Evolutionary conservation across 2,113 vertebrate genomes (phyloP).

Genomic region (Sphyrna mokarran): DNA sequence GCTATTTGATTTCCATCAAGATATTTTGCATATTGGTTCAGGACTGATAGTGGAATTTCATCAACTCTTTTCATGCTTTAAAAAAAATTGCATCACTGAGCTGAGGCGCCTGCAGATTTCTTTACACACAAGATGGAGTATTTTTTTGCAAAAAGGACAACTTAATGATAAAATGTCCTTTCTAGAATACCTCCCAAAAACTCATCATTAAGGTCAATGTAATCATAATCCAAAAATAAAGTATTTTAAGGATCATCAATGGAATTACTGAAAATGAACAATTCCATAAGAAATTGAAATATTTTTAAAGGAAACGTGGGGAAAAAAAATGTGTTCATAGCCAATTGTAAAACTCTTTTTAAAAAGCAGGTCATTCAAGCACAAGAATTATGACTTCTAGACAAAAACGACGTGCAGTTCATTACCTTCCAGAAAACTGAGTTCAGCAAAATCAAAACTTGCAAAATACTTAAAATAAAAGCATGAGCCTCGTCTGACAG

Average conservation of each 20-base stretch:
- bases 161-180: conserved; percentile 35
- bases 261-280: background rate
- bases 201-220: background rate
- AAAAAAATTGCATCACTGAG: conserved; percentile 83
- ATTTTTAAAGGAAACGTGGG: background rate
- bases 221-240: background rate
- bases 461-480: background rate
- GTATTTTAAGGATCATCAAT: background rate
- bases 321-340: background rate
- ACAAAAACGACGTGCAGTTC: background rate
- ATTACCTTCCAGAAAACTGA: background rate
- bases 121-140: conserved; percentile 64
- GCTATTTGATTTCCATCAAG: conserved; percentile 98
- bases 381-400: background rate
- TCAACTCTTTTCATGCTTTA: conserved; percentile 93
- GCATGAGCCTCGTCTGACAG: background rate
- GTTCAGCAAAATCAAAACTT: background rate
- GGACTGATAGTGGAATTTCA: conserved; percentile 99
- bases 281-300: background rate
- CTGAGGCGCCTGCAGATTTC: conserved; percentile 67
- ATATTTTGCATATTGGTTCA: conserved; percentile 99
- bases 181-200: conserved; percentile 11
- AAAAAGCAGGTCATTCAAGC: background rate
- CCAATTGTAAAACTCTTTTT: background rate
- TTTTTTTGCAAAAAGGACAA: conserved; percentile 35